phyloP scores from a whole-genome alignment of 1,140 invertebrate genomes.

The Drosophila pseudoananassae region DNA sequence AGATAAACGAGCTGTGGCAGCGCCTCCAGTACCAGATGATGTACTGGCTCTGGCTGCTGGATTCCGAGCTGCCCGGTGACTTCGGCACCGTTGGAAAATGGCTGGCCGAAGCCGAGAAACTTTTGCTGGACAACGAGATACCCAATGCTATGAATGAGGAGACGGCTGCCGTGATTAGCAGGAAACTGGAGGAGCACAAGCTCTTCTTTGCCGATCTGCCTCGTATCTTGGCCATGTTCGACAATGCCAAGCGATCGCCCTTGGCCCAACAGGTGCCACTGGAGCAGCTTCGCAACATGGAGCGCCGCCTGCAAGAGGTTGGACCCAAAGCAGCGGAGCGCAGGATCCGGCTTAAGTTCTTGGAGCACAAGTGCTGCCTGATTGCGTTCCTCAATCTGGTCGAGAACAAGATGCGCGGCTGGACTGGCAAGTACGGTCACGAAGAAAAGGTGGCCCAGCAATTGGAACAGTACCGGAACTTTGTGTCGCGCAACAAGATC shows the following conservation, averaged over 20 bases:
- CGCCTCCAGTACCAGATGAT: slow-evolving; percentile 91
- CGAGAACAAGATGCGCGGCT: slow-evolving; percentile 93
- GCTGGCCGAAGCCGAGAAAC: slow-evolving; percentile 93
- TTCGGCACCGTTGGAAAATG: slow-evolving; percentile 94
- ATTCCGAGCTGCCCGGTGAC: slow-evolving; percentile 92
- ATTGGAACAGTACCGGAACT: slow-evolving; percentile 95
- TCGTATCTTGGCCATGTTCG: slow-evolving; percentile 90
- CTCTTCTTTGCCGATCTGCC: slow-evolving; percentile 94
- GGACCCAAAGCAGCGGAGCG: slow-evolving; percentile 90
- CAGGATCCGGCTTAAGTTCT: slow-evolving; percentile 92
- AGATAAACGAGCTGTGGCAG: slow-evolving; percentile 91
- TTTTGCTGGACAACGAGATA: slow-evolving; percentile 92
- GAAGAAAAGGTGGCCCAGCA: slow-evolving; percentile 93
- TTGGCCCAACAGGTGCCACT: slow-evolving; percentile 88
- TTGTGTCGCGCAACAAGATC: slow-evolving; percentile 95
- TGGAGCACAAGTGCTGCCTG: slow-evolving; percentile 96
- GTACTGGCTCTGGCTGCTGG: slow-evolving; percentile 93
- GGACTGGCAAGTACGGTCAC: slow-evolving; percentile 95
- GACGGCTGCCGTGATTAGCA: slow-evolving; percentile 93
- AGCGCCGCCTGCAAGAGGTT: slow-evolving; percentile 89
- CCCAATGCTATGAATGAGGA: slow-evolving; percentile 93
- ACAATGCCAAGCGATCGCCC: slow-evolving; percentile 87
- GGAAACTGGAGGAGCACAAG: slow-evolving; percentile 95
- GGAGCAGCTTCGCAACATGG: slow-evolving; percentile 93
- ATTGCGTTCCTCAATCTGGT: slow-evolving; percentile 95